These are phyloP conservation scores for Sepioteuthis lessoniana DNA, from an alignment of 2,888 invertebrate species.

Conservation along the genomic window DNA sequence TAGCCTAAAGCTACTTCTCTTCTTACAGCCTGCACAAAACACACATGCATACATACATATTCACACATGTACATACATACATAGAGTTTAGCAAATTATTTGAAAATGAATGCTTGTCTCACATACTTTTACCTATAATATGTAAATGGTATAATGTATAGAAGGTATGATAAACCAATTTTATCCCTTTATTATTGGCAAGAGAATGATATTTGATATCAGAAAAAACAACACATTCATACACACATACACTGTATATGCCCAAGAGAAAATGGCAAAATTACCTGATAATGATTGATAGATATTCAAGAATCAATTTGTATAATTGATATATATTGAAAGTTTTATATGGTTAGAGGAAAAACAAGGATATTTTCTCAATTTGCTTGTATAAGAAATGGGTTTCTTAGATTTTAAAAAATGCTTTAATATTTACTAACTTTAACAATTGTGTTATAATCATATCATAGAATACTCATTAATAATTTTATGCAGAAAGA, in stretches of 20 bases:
- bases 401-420: too few relatives aligned
- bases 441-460: not conserved
- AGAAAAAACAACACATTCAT: not conserved
- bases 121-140: not conserved
- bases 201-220: not conserved
- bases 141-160: not conserved
- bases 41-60: not conserved
- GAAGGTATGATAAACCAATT: not conserved
- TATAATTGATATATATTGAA: not conserved
- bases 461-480: not conserved
- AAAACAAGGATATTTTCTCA: not conserved
- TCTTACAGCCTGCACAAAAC: too few relatives aligned
- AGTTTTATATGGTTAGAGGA: not conserved
- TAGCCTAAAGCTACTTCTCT: not conserved
- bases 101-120: not conserved
- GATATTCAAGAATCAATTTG: not conserved
- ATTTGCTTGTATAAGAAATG: not conserved
- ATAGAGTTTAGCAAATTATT: not conserved
- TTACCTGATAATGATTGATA: not conserved
- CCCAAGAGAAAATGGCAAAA: not conserved
- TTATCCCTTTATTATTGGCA: not conserved
- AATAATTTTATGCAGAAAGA: not conserved
- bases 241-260: too few relatives aligned
- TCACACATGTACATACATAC: not conserved
- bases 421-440: not conserved